Conservation (phyloP, 2,113 vertebrate species). For the Taxidea taxus region DNA sequence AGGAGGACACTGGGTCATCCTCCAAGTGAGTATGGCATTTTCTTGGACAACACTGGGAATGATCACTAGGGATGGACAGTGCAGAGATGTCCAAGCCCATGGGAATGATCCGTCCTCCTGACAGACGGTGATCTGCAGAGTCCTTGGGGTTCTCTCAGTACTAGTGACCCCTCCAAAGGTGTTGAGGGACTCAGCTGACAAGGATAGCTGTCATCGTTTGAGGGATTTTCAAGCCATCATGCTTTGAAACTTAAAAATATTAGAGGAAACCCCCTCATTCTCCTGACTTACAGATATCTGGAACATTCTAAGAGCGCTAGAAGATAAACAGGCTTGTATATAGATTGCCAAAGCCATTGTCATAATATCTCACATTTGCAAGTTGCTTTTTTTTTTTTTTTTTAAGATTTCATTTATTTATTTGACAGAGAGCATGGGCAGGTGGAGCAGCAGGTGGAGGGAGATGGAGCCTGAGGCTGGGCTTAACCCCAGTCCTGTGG, state of each 20-base stretch:
- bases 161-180: not conserved
- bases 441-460: not conserved
- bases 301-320: not conserved
- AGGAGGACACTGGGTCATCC: constrained; percentile 86
- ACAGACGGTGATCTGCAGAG: accelerated
- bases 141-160: not conserved
- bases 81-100: accelerated
- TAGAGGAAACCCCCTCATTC: not conserved
- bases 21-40: constrained; percentile 80
- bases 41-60: not conserved
- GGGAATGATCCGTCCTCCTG: not conserved
- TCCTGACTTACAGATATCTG: not conserved
- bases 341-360: not conserved
- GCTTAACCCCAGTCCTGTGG: not conserved
- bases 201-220: not conserved
- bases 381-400: not conserved
- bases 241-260: not conserved
- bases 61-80: not conserved
- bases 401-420: not conserved
- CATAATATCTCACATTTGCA: not conserved
- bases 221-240: not conserved
- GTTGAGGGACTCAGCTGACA: not conserved
- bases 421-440: not conserved
- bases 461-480: not conserved
- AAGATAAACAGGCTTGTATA: not conserved